These are phyloP conservation scores for Kryphioiulus occultus DNA, from an alignment of 2,888 invertebrate genomes.

Conservation along the genomic window DNA sequence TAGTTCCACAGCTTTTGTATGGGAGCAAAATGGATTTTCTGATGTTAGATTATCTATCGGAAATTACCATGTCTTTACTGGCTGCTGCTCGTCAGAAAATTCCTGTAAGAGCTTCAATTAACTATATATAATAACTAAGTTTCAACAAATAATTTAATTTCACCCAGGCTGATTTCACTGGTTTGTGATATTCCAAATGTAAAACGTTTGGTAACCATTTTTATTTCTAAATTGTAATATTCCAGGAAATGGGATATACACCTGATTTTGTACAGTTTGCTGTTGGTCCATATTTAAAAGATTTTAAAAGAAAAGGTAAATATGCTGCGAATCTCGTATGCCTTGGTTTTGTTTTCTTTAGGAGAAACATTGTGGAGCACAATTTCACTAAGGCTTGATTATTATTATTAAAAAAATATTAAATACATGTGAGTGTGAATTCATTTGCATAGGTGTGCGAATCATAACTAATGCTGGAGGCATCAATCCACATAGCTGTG, in stretches of 20 bases:
- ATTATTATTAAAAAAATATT: slow-evolving; percentile 42
- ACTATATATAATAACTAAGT: not conserved
- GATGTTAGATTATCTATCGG: slow-evolving; percentile 66
- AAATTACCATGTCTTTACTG: slow-evolving; percentile 67
- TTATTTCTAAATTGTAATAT: not conserved
- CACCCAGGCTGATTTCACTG: no score
- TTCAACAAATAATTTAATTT: no score
- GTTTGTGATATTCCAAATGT: no score
- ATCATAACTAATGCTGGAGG: slow-evolving; percentile 67
- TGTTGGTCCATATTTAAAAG: slow-evolving; percentile 63
- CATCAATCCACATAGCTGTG: slow-evolving; percentile 65
- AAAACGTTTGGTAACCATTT: not conserved
- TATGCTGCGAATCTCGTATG: not conserved
- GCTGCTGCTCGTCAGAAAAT: slow-evolving; percentile 63
- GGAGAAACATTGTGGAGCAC: no score
- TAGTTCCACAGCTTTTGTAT: slow-evolving; percentile 63
- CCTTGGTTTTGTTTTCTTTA: no score
- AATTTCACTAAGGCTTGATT: no score
- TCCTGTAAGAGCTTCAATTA: slow-evolving; percentile 59
- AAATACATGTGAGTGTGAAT: not conserved
- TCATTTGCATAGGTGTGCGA: slow-evolving; percentile 61
- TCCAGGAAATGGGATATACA: slow-evolving; percentile 64
- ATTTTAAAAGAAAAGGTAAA: slow-evolving; percentile 64
- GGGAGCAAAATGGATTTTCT: slow-evolving; percentile 64
- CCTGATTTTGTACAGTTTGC: slow-evolving; percentile 65